Percentiles rank a stretch among this genome's conserved stretches.
Evolutionary conservation across 2,113 vertebrate species (phyloP).

Genomic region (Notothenia rossii): DNA sequence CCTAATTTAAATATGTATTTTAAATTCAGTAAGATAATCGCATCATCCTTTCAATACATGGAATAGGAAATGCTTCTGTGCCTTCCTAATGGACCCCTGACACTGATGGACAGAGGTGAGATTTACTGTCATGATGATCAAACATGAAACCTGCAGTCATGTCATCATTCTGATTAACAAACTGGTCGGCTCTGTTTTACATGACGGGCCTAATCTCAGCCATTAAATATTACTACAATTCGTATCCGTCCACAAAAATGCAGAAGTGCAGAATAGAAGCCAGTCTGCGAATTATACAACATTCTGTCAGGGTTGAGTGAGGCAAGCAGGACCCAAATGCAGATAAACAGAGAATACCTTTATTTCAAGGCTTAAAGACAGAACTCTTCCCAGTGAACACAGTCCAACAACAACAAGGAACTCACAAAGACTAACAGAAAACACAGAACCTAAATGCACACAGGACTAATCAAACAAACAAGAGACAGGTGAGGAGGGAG

Average conservation of each 20-base stretch:
- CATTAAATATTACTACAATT: not conserved
- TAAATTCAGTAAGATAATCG: slow-evolving; percentile 11
- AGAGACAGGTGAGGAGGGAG: no score
- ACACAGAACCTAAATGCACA: no score
- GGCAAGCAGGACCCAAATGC: no score
- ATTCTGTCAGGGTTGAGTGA: not conserved
- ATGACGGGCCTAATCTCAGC: not conserved
- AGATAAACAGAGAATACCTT: no score
- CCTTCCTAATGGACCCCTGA: slow-evolving; percentile 8
- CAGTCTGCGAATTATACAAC: not conserved
- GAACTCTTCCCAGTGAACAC: no score
- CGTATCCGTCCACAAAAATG: not conserved
- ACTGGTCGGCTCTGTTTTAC: not conserved
- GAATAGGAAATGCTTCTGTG: slow-evolving; percentile 15
- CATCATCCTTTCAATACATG: slow-evolving; percentile 10
- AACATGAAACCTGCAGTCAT: slow-evolving; percentile 22
- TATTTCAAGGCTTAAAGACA: no score
- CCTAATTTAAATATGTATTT: not conserved
- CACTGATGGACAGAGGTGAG: slow-evolving; percentile 30
- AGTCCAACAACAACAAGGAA: no score
- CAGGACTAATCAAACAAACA: no score
- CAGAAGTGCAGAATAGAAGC: not conserved
- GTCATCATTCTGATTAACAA: slow-evolving; percentile 42
- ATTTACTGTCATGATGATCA: slow-evolving; percentile 36
- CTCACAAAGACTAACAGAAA: no score